Percentiles rank a stretch among this genome's conserved stretches.
Evolutionary conservation across 2,797 vertebrate species (phyloP).

Genomic region (Rhincodon typus): DNA sequence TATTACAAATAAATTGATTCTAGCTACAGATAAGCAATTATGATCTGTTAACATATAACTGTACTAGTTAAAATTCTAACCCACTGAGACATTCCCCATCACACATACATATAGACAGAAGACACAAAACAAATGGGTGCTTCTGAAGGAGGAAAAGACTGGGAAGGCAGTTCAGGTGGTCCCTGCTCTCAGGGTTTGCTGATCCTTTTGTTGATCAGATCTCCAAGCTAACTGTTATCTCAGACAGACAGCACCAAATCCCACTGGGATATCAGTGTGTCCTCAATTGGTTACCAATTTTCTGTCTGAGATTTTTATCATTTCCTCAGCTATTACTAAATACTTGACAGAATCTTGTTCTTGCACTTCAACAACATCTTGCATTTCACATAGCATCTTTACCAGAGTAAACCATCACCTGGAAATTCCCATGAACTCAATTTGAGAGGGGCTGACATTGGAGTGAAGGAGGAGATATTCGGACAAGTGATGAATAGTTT

Average conservation of each 20-base stretch:
- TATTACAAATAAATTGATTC: too few species aligned
- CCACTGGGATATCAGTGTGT: neutral
- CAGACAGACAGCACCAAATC: neutral
- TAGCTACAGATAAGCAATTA: too few species aligned
- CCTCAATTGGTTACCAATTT: neutral
- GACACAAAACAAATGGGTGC: too few species aligned
- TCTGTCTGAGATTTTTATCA: neutral
- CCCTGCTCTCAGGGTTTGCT: too few species aligned
- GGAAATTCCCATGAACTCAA: neutral
- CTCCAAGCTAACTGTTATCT: neutral
- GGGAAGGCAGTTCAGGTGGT: too few species aligned
- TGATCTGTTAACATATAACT: too few species aligned
- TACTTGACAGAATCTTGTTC: neutral
- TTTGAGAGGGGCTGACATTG: neutral
- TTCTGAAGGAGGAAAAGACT: too few species aligned
- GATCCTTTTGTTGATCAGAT: too few species aligned
- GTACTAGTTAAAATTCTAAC: too few species aligned
- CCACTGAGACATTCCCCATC: too few species aligned
- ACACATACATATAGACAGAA: too few species aligned
- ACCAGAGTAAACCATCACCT: neutral
- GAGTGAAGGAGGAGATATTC: neutral
- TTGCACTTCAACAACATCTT: neutral
- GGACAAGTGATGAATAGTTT: neutral
- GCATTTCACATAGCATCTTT: neutral
- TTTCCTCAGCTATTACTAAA: neutral